Evolutionary conservation across 2,888 invertebrate genomes (phyloP).

Genomic region (Heliconius ethilla): DNA sequence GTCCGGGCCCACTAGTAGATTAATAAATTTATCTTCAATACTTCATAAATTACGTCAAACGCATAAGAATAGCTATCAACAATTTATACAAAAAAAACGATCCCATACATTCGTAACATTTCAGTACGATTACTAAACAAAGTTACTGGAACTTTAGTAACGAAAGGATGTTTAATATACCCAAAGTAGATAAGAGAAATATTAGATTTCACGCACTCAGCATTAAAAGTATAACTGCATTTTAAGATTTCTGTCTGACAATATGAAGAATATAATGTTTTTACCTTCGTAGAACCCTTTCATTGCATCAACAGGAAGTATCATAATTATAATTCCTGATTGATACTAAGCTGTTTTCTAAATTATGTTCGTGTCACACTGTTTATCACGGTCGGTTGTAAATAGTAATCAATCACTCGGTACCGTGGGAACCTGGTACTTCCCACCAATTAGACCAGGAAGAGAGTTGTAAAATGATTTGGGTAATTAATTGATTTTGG

Average conservation of each 20-base stretch:
- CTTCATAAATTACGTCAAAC: no score
- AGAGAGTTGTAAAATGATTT: neutral
- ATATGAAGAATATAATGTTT: neutral
- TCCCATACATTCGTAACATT: neutral
- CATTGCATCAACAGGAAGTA: conserved; percentile 2
- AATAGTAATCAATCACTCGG: conserved; percentile 22
- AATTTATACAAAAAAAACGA: no score
- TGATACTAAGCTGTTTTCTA: conserved; percentile 19
- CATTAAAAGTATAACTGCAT: neutral
- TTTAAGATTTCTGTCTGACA: neutral
- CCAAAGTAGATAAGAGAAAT: neutral
- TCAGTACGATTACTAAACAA: neutral
- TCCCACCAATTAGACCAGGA: neutral
- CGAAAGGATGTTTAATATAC: neutral
- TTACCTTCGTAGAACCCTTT: neutral
- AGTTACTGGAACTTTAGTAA: neutral
- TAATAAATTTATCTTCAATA: no score
- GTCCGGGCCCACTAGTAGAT: no score
- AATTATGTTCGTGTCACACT: conserved; percentile 13
- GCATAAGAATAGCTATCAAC: no score
- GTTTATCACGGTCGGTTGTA: conserved; percentile 6
- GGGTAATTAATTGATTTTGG: neutral
- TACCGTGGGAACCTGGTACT: conserved; percentile 17
- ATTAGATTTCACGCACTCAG: neutral
- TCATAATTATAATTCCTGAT: conserved; percentile 11